A percentile compares a stretch with the other conserved stretches of the same genome.
Conservation (phyloP, 2,797 vertebrate genomes). For the Molothrus aeneus region DNA sequence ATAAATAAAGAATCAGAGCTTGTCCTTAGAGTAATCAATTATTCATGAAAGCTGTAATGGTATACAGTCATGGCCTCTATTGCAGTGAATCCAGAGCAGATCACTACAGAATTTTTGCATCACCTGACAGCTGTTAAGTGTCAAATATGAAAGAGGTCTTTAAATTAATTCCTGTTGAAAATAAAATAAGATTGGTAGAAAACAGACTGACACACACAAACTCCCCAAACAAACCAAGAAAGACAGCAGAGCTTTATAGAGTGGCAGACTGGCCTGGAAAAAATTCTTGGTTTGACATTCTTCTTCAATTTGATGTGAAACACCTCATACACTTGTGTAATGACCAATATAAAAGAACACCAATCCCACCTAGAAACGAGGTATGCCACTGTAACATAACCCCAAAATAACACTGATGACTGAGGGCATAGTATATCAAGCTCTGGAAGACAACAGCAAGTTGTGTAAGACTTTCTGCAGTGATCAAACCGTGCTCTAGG, state of each 20-base stretch:
- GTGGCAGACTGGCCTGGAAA: neutral
- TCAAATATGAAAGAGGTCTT: neutral
- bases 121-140: conserved; percentile 3
- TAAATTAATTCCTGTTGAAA: neutral
- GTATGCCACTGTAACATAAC: neutral
- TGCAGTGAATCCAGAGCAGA: neutral
- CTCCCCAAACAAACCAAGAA: neutral
- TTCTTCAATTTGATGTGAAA: neutral
- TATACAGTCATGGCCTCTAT: neutral
- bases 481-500: neutral
- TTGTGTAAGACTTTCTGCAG: neutral
- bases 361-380: neutral
- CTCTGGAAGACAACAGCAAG: neutral
- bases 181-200: neutral
- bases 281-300: neutral
- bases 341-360: neutral
- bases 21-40: conserved; percentile 37
- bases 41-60: conserved; percentile 21
- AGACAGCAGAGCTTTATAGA: neutral
- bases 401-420: neutral
- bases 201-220: too few species aligned
- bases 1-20: conserved; percentile 22
- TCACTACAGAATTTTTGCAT: conserved; percentile 3
- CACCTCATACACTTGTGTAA: neutral
- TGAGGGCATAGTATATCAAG: neutral